Conservation (phyloP, 2,797 vertebrate genomes). For the Amniataba percoides region DNA sequence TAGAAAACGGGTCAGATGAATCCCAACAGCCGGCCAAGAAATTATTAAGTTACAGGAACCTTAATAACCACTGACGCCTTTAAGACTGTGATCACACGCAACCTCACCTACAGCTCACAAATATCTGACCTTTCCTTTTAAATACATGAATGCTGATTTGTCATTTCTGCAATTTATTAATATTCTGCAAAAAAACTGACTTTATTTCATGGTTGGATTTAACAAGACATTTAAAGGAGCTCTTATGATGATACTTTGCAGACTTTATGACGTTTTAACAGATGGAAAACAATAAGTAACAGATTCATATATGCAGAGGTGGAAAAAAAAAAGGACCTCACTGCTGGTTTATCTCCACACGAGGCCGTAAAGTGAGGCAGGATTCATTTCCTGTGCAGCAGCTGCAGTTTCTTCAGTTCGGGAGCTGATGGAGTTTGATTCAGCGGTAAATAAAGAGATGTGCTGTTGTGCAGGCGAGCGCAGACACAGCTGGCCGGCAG, state of each 20-base stretch:
- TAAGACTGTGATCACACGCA: neutral
- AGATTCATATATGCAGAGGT: neutral
- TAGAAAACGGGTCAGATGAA: slow-evolving; percentile 7
- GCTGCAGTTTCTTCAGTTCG: slow-evolving; percentile 43
- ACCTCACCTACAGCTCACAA: neutral
- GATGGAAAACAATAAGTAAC: neutral
- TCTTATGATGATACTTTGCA: neutral
- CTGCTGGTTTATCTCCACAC: neutral
- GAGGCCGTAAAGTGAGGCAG: slow-evolving; percentile 5
- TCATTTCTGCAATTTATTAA: too few relatives aligned
- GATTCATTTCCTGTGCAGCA: slow-evolving; percentile 54
- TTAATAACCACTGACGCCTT: slow-evolving; percentile 1
- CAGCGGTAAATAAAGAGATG: slow-evolving; percentile 43
- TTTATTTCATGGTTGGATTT: neutral
- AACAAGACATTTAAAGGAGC: neutral
- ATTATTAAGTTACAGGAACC: slow-evolving; percentile 35
- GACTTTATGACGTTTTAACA: neutral
- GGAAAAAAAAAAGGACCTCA: neutral
- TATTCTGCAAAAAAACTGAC: too few relatives aligned
- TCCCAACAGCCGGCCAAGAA: slow-evolving; percentile 9
- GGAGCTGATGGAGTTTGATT: slow-evolving; percentile 33
- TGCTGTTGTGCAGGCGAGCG: slow-evolving; percentile 42
- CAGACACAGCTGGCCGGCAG: slow-evolving; percentile 55
- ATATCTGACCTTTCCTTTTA: neutral
- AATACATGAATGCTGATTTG: neutral